Evolutionary conservation across 1,140 invertebrate genomes (phyloP).

Genomic region (Heliothis virescens): DNA sequence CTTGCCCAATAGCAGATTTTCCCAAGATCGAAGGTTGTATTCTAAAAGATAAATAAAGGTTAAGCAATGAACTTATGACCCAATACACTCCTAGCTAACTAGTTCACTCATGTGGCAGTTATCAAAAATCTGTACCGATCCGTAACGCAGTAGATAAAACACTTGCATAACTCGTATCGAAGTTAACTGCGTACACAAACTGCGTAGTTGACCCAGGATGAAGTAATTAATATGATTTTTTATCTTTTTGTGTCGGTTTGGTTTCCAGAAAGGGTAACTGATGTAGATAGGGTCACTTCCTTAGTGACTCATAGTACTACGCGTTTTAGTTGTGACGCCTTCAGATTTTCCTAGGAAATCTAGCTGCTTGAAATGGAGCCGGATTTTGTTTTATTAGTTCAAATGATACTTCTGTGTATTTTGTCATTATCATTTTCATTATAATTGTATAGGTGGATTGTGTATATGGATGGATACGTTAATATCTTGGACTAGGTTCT

Average conservation of each 20-base stretch:
- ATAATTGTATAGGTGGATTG: no score
- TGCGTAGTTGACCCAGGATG: conserved; percentile 45
- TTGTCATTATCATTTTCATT: no score
- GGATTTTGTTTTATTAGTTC: no score
- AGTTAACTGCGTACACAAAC: conserved; percentile 24
- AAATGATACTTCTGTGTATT: no score
- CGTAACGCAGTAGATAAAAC: conserved; percentile 40
- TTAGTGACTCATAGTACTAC: conserved; percentile 44
- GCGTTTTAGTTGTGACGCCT: neutral
- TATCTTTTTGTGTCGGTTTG: conserved; percentile 38
- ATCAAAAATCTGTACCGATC: conserved; percentile 31
- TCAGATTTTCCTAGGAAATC: conserved; percentile 1
- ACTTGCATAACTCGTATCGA: conserved; percentile 42
- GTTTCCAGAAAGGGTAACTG: conserved; percentile 54
- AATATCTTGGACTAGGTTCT: no score
- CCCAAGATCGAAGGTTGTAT: no score
- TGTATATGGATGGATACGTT: no score
- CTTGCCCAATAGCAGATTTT: no score
- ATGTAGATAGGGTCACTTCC: conserved; percentile 47
- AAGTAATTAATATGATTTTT: conserved; percentile 42
- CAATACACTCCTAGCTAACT: neutral
- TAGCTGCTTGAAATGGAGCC: neutral
- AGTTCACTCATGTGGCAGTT: neutral
- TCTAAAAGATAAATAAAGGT: neutral
- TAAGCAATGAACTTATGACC: neutral